phyloP scores from a whole-genome alignment of 2,888 invertebrate species.

The Melanophora roralis region DNA sequence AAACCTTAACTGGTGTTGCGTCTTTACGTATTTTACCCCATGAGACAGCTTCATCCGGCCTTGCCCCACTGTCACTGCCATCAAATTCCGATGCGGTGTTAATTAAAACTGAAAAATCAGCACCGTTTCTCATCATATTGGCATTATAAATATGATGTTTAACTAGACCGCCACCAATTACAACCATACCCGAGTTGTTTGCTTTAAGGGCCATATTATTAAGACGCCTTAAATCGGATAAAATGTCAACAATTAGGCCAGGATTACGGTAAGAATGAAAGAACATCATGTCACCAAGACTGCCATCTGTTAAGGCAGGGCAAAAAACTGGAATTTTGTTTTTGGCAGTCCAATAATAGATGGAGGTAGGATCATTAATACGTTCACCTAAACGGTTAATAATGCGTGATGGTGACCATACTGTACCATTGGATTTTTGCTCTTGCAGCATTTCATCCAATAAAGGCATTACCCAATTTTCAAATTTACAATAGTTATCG shows the following conservation, averaged over 20 bases:
- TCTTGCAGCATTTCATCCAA: slow-evolving; percentile 93
- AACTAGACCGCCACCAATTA: slow-evolving; percentile 96
- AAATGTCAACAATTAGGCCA: slow-evolving; percentile 94
- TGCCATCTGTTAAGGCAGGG: slow-evolving; percentile 98
- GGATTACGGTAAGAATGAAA: slow-evolving; percentile 97
- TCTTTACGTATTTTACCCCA: slow-evolving; percentile 98
- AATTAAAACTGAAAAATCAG: slow-evolving; percentile 95
- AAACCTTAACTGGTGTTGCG: slow-evolving; percentile 93
- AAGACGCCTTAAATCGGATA: slow-evolving; percentile 91
- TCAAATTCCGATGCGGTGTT: slow-evolving; percentile 98
- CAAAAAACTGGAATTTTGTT: slow-evolving; percentile 98
- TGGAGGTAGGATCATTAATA: slow-evolving; percentile 93
- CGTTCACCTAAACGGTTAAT: slow-evolving; percentile 89
- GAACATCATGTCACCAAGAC: slow-evolving; percentile 99
- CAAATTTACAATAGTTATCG: slow-evolving; percentile 98
- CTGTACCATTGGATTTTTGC: slow-evolving; percentile 83
- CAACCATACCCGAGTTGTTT: slow-evolving; percentile 95
- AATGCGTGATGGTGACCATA: slow-evolving; percentile 96
- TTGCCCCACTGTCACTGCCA: slow-evolving; percentile 97
- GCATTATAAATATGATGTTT: slow-evolving; percentile 99
- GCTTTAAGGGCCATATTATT: slow-evolving; percentile 97
- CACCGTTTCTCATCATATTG: slow-evolving; percentile 99
- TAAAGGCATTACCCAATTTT: slow-evolving; percentile 96
- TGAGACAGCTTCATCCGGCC: slow-evolving; percentile 98
- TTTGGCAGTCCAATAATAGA: slow-evolving; percentile 97